phyloP scores from a whole-genome alignment of 2,797 vertebrate species.

The Labeo calbasu region DNA sequence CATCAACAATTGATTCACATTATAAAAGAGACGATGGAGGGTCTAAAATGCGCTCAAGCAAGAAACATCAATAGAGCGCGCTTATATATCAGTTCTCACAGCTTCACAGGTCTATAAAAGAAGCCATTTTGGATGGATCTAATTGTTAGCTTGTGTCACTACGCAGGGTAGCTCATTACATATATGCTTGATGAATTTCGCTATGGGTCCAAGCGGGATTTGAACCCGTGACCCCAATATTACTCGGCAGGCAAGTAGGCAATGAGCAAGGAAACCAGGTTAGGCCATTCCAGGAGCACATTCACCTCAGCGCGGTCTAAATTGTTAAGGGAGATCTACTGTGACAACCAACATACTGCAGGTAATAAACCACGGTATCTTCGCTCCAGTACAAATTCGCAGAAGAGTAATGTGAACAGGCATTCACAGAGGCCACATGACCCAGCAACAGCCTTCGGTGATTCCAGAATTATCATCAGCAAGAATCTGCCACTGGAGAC shows the following conservation, averaged over 20 bases:
- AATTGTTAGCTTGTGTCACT: conserved; percentile 32
- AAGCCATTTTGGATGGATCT: conserved; percentile 21
- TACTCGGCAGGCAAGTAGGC: neutral
- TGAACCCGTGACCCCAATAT: conserved; percentile 44
- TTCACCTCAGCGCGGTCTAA: conserved; percentile 27
- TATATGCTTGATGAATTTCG: conserved; percentile 36
- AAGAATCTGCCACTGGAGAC: conserved; percentile 48
- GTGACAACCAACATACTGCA: conserved; percentile 51
- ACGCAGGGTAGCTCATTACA: conserved; percentile 29
- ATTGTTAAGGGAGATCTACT: conserved; percentile 47
- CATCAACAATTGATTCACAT: conserved; percentile 16
- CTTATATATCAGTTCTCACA: conserved; percentile 12
- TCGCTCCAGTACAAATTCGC: conserved; percentile 19
- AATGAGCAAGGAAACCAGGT: conserved; percentile 41
- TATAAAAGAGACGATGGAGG: conserved; percentile 6
- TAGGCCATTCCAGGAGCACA: conserved; percentile 40
- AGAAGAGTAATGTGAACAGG: conserved; percentile 39
- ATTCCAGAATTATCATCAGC: conserved; percentile 48
- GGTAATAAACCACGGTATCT: conserved; percentile 47
- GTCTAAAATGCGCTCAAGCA: neutral
- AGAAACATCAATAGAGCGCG: neutral
- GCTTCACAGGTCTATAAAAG: conserved; percentile 19
- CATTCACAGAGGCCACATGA: conserved; percentile 37
- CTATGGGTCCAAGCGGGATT: conserved; percentile 27
- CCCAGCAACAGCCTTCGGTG: conserved; percentile 44